Evolutionary conservation across 2,113 vertebrate genomes (phyloP), one percentile per base, ranked within the genome.

Genomic region (Prunella himalayana): DNA sequence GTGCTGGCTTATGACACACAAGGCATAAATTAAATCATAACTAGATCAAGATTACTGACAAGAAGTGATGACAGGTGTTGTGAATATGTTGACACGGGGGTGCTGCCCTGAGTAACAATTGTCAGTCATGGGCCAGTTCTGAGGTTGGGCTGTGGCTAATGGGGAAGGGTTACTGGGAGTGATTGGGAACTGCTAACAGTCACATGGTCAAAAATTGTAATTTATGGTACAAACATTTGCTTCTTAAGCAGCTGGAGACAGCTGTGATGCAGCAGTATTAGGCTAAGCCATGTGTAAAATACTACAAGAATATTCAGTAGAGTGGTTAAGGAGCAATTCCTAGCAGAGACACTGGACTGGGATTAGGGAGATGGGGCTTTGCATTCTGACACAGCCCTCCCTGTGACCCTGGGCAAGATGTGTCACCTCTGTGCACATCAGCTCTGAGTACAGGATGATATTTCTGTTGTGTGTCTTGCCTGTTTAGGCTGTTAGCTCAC

Each of bases 61-160:
- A 97, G 93, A 89, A 88, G 93, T 79, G 98, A 97, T 97, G 98
- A 97, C 98, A 98, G 98, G 94, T 97, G 96, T 92, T 97, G 96
- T 95, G 97, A 98, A 97, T 93, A 79, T 86, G 97, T 53, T 93
- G 97, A 97, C 93, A 51, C 2, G 2, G 69, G 96, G 94, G 95
- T 94, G 61, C 88, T 91, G 96, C 96, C 97, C 98, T 47, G 49
- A 57, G 15, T 59, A 90, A 88, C 94, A 75, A 20, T 51, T 97
- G 97, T 98, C 98, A 98, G 92, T 98, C 97, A 97, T 63, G 3
- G 80, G 94, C 95, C 96, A 90, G 79, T 56, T 35, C 84, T 51
- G 94, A 61, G 51, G 5, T 59, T 92, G 7, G 30, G 59, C 84
- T 85, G 59, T 60, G 53, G 28, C 59, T 85, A 49, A 49, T 66